A percentile compares a stretch with the other conserved stretches of the same genome.
Evolutionary conservation across 1,140 invertebrate genomes (phyloP).

Genomic region (Drosophila sechellia): DNA sequence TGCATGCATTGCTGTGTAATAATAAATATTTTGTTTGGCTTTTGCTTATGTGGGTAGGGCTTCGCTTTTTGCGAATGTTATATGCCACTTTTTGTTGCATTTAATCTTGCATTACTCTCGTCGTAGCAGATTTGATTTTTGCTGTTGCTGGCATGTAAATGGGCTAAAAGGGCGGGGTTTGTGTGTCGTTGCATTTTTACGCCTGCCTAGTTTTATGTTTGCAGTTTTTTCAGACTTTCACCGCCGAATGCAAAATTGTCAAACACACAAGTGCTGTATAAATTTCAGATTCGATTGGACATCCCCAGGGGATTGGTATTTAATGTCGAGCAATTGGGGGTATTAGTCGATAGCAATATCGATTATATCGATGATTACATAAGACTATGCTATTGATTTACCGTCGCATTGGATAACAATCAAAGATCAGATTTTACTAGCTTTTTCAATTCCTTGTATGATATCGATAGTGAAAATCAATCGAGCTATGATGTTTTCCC

Average conservation of each 20-base stretch:
- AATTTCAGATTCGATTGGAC: conserved; percentile 26
- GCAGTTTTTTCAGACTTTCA: conserved; percentile 64
- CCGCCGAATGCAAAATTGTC: conserved; percentile 47
- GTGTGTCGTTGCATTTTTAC: conserved; percentile 52
- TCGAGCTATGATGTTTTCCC: too few relatives aligned
- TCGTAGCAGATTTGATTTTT: conserved; percentile 72
- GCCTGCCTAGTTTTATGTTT: conserved; percentile 62
- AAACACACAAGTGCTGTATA: conserved; percentile 19
- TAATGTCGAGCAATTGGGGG: not conserved
- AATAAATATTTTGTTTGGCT: conserved; percentile 79
- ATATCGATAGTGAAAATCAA: too few relatives aligned
- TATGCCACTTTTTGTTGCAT: conserved; percentile 47
- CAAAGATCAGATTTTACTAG: too few relatives aligned
- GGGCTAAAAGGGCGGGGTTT: conserved; percentile 52
- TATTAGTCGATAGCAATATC: too few relatives aligned
- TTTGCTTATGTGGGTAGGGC: conserved; percentile 59
- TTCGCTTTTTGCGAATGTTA: conserved; percentile 26
- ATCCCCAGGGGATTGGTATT: conserved; percentile 1
- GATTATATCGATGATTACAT: too few relatives aligned
- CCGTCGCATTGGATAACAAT: too few relatives aligned
- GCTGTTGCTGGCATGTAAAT: conserved; percentile 50
- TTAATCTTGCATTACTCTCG: conserved; percentile 75
- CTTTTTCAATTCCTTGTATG: too few relatives aligned
- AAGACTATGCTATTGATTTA: too few relatives aligned
- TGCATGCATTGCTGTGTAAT: conserved; percentile 60